A percentile compares a stretch with the other conserved stretches of the same genome.
Evolutionary conservation across 2,113 vertebrate genomes (phyloP).

Genomic region (Gila orcuttii): DNA sequence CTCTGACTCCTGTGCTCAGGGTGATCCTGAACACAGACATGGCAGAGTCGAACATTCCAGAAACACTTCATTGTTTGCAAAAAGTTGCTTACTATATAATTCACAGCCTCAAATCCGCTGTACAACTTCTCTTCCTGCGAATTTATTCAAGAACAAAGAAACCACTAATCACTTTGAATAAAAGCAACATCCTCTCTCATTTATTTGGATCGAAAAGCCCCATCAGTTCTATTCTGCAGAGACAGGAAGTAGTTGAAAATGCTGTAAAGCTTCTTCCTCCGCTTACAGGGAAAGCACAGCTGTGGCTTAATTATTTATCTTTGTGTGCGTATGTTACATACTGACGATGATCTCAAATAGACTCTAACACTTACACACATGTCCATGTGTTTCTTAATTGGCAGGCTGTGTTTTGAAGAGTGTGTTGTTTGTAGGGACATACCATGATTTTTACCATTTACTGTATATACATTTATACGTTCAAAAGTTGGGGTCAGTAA

Average conservation of each 20-base stretch:
- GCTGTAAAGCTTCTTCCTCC: neutral
- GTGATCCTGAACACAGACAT: neutral
- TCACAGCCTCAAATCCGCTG: neutral
- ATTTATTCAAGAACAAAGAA: neutral
- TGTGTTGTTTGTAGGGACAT: no score
- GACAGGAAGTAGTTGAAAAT: slow-evolving; percentile 29
- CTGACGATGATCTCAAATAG: neutral
- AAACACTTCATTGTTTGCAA: neutral
- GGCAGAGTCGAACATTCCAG: neutral
- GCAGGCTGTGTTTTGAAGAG: no score
- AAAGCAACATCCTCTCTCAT: neutral
- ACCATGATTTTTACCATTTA: no score
- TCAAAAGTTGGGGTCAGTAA: no score
- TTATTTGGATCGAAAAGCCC: neutral
- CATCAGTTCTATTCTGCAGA: neutral
- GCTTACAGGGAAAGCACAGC: neutral
- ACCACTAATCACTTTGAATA: neutral
- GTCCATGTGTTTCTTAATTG: no score
- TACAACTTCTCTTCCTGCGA: neutral
- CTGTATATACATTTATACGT: no score
- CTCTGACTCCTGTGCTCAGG: neutral
- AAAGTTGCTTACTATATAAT: neutral
- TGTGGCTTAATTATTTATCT: slow-evolving; percentile 19
- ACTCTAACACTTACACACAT: no score
- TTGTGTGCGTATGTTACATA: neutral